Percentiles rank a stretch among this genome's conserved stretches.
Conservation (phyloP, 2,113 vertebrate species). For the Holacanthus passer region DNA sequence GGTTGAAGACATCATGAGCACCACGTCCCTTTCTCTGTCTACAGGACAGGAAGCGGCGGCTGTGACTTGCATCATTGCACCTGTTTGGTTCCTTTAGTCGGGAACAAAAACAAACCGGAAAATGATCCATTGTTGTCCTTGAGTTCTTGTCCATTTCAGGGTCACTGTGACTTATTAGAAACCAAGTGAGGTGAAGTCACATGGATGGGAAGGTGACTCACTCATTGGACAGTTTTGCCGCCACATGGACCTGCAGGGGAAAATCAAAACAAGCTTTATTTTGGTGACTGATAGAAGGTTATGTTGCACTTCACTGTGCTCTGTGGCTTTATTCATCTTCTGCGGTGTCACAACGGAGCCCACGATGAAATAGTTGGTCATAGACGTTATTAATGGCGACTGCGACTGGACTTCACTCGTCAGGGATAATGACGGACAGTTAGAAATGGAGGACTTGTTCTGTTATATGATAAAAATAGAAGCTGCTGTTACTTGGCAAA, state of each 20-base stretch:
- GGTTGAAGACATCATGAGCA: not conserved
- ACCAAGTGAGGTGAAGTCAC: conserved; percentile 10
- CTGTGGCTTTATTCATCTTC: conserved; percentile 18
- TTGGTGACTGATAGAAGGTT: conserved; percentile 29
- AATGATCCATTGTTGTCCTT: not conserved
- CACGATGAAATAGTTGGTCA: not conserved
- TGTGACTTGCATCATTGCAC: not conserved
- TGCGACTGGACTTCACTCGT: not conserved
- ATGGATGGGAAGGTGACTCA: conserved; percentile 19
- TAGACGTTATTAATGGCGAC: conserved; percentile 2
- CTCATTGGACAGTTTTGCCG: conserved; percentile 13
- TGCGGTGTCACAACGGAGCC: conserved; percentile 3
- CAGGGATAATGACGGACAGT: conserved; percentile 1
- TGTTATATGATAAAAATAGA: not conserved
- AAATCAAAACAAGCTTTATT: conserved; percentile 38
- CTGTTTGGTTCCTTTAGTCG: conserved; percentile 11
- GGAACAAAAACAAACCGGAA: conserved; percentile 3
- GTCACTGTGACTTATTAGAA: conserved; percentile 30
- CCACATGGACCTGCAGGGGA: conserved; percentile 12
- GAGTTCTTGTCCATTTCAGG: conserved; percentile 16
- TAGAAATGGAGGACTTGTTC: not conserved
- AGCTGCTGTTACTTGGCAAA: not conserved
- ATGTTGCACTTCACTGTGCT: conserved; percentile 1
- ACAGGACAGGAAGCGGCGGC: not conserved
- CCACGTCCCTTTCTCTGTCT: not conserved